Conservation (phyloP, 2,888 invertebrate genomes). For the Taphrorychus bicolor region DNA sequence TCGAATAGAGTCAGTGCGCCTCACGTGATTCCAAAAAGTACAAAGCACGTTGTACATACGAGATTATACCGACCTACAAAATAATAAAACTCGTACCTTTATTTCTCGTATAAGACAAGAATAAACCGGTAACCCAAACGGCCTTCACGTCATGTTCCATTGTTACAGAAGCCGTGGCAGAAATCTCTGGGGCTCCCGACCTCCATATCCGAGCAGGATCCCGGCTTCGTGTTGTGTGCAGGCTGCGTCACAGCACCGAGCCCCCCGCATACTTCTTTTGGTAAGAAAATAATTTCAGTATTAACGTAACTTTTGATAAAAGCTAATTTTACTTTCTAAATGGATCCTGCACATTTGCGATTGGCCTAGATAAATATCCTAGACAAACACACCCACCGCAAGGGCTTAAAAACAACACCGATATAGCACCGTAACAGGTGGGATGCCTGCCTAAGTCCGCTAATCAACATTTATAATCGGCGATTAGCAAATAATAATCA, state of each 20-base stretch:
- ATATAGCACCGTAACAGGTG: not conserved
- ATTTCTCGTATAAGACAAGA: slow-evolving; percentile 1
- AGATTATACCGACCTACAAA: not conserved
- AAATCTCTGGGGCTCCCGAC: slow-evolving; percentile 67
- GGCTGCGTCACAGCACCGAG: slow-evolving; percentile 64
- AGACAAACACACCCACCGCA: not conserved
- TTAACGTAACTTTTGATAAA: not conserved
- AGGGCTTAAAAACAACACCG: not conserved
- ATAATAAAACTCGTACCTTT: not conserved
- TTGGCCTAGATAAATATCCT: not conserved
- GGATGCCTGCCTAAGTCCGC: not conserved
- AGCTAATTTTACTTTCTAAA: not conserved
- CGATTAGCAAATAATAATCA: not conserved
- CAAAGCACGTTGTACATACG: not conserved
- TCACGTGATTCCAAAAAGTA: not conserved
- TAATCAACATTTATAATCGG: slow-evolving; percentile 4
- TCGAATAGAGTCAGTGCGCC: too few species aligned
- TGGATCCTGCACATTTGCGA: not conserved
- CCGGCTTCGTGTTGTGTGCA: slow-evolving; percentile 64
- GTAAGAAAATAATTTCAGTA: slow-evolving; percentile 46
- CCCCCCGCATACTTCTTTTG: slow-evolving; percentile 67
- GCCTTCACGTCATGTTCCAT: slow-evolving; percentile 13
- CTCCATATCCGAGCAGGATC: slow-evolving; percentile 67
- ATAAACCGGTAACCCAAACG: slow-evolving; percentile 5
- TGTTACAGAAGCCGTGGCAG: slow-evolving; percentile 64